Evolutionary conservation across 2,888 invertebrate genomes (phyloP).

Genomic region (Julus scandinavius): DNA sequence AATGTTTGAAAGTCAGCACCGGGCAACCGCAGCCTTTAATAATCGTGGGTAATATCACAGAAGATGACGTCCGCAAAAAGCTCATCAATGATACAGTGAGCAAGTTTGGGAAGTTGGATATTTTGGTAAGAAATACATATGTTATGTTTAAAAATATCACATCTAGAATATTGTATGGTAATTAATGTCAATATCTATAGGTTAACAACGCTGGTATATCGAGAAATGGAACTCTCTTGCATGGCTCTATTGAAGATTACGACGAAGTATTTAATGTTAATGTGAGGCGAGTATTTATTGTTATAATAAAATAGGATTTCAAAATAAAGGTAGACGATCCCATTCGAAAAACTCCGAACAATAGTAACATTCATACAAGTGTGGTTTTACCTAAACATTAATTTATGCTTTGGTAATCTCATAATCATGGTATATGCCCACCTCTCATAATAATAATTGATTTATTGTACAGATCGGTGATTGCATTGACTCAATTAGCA

Average conservation of each 20-base stretch:
- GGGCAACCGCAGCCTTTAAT: conserved; percentile 54
- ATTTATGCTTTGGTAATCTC: neutral
- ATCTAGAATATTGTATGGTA: neutral
- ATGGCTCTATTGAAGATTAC: neutral
- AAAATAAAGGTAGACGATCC: neutral
- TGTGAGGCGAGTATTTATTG: neutral
- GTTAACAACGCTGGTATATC: conserved; percentile 2
- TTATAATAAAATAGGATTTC: neutral
- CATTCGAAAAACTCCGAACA: no score
- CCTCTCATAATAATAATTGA: neutral
- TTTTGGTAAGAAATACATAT: conserved; percentile 49
- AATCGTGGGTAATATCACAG: conserved; percentile 49
- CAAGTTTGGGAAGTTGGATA: conserved; percentile 52
- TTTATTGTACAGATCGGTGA: conserved; percentile 7
- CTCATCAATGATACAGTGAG: conserved; percentile 51
- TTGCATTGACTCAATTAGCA: conserved; percentile 51
- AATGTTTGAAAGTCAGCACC: conserved; percentile 51
- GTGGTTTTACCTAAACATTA: neutral
- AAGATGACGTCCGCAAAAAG: conserved; percentile 51
- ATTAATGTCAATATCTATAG: neutral
- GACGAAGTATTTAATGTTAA: conserved; percentile 17
- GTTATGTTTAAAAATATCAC: neutral
- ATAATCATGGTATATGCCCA: neutral
- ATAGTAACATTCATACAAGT: no score
- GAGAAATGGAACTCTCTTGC: neutral